phyloP scores from a whole-genome alignment of 2,888 invertebrate species.

The Lapara coniferarum region DNA sequence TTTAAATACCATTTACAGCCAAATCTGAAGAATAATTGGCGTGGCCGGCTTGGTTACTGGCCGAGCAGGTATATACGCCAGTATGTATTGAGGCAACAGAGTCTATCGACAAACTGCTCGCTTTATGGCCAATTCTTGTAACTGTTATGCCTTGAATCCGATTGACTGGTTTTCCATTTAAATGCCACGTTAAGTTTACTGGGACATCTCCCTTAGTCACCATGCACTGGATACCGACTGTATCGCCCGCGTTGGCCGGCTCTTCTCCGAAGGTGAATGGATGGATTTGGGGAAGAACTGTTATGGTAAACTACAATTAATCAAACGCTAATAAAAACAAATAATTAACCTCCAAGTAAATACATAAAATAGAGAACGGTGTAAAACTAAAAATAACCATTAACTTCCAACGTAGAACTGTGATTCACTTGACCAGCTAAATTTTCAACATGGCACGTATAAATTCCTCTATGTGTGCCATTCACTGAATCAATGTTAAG shows the following conservation, averaged over 20 bases:
- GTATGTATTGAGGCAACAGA: conserved; percentile 88
- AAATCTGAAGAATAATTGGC: conserved; percentile 86
- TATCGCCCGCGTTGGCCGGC: conserved; percentile 90
- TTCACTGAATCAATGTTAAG: conserved; percentile 88
- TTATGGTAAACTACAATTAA: conserved; percentile 33
- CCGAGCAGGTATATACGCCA: conserved; percentile 89
- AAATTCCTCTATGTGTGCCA: conserved; percentile 88
- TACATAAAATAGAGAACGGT: conserved; percentile 7
- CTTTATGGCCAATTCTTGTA: conserved; percentile 84
- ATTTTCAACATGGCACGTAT: conserved; percentile 89
- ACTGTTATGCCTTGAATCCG: conserved; percentile 82
- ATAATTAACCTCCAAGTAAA: conserved; percentile 85
- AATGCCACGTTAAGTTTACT: conserved; percentile 89
- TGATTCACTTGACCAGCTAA: conserved; percentile 87
- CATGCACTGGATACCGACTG: conserved; percentile 89
- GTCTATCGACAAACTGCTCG: conserved; percentile 89
- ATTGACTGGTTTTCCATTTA: conserved; percentile 85
- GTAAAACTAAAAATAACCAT: conserved; percentile 79
- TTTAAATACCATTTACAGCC: conserved; percentile 87
- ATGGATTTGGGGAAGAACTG: conserved; percentile 90
- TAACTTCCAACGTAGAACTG: conserved; percentile 88
- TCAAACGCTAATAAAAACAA: conserved; percentile 28
- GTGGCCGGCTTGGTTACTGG: conserved; percentile 86
- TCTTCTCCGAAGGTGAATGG: conserved; percentile 91
- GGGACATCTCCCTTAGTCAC: conserved; percentile 92